Percentiles rank a stretch among this genome's conserved stretches.
Evolutionary conservation across 2,888 invertebrate genomes (phyloP).

Genomic region (Periphyllus acericola): DNA sequence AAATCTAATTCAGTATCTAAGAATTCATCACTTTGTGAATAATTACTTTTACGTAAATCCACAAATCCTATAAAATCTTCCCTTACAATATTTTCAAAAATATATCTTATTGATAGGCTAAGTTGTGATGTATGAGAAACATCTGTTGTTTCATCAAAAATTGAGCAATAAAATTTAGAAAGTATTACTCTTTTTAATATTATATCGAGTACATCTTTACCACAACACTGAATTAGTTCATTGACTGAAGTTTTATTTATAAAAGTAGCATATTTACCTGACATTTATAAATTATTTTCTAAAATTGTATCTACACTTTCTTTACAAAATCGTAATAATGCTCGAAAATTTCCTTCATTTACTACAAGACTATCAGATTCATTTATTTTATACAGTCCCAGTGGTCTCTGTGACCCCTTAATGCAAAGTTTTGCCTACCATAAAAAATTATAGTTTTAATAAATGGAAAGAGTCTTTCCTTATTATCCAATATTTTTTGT

Average conservation of each 20-base stretch:
- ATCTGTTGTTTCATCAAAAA: constrained; percentile 66
- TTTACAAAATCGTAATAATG: constrained; percentile 61
- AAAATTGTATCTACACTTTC: constrained; percentile 19
- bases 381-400: constrained; percentile 42
- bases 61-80: neutral
- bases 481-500: constrained; percentile 22
- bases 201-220: constrained; percentile 52
- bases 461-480: constrained; percentile 6
- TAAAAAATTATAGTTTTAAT: constrained; percentile 29
- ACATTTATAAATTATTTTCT: constrained; percentile 64
- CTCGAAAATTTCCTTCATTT: too few relatives aligned
- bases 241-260: constrained; percentile 65
- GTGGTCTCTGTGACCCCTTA: constrained; percentile 64
- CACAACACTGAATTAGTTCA: constrained; percentile 65
- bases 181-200: constrained; percentile 42
- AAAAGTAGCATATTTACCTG: constrained; percentile 64
- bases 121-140: constrained; percentile 63
- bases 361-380: constrained; percentile 4
- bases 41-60: neutral
- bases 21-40: neutral
- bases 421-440: neutral
- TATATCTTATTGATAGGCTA: too few relatives aligned
- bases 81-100: constrained; percentile 26
- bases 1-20: too few relatives aligned
- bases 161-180: constrained; percentile 64